Evolutionary conservation across 2,888 invertebrate species (phyloP), one percentile per base, ranked within the genome.

Genomic region (Gastrophysa polygoni): DNA sequence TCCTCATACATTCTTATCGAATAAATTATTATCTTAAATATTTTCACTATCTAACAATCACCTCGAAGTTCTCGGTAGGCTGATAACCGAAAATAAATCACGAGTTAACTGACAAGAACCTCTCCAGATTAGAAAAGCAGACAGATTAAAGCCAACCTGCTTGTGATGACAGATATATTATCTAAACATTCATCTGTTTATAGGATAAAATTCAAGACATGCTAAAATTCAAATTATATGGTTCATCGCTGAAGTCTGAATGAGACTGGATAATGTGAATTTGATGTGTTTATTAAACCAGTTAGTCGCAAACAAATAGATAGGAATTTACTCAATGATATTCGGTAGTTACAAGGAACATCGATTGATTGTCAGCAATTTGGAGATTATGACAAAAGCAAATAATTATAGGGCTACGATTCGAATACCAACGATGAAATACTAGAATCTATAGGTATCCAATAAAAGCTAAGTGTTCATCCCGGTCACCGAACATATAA

Each of bases 121-220:
- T 38, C 38, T 38, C 14, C 32, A 50, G 14, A 21, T 52, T 21
- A 6, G 11, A 11, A 28, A 11, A 54, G 17, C 11, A 17, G 43
- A 24, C 24, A 17, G 54, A 20, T 21, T 38, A 21, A 17, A 17
- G 4, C 43, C 43, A 17, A 54, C 24, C 17, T 28, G 43, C 54
- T 11, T 14, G 29, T 38, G 54, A 8, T 24, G 44, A 43, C 54
- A 54, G 16, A 54, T 54, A 21, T 54, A 54, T 54, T 10, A 43
- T 20, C 54, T 43, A 54, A 54, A 54, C 44, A 54, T 54, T 54
- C 18, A 16, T 43, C 43, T 43, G 54, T 54, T 21, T 43, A 43
- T 24, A 16, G 24, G 16, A 44, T 21, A 7, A 24, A 43, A 44
- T 24, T 28, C 28, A 5, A 54, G 21, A 54, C 54, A 43, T 8